phyloP scores from a whole-genome alignment of 2,888 invertebrate species.

The Aphodius sticticus region DNA sequence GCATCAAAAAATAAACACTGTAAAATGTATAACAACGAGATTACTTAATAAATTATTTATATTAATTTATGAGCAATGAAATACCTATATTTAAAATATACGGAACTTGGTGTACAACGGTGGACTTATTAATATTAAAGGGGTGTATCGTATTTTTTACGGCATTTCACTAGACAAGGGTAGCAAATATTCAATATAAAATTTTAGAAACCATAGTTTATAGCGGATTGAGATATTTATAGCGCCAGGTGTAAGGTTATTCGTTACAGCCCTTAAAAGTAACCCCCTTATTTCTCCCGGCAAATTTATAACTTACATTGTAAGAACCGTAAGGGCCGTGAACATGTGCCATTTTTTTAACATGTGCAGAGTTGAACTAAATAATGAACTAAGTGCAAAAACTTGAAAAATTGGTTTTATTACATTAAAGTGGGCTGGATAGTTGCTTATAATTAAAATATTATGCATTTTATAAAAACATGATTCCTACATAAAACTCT shows the following conservation, averaged over 20 bases:
- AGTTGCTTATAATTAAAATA: too few relatives aligned
- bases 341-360: constrained; percentile 8
- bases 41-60: constrained; percentile 6
- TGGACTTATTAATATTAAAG: constrained; percentile 14
- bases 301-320: constrained; percentile 4
- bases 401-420: too few relatives aligned
- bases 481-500: too few relatives aligned
- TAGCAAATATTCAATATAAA: not conserved
- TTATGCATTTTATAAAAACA: too few relatives aligned
- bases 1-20: constrained; percentile 20
- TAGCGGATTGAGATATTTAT: constrained; percentile 22
- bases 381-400: too few relatives aligned
- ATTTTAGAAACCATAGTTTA: constrained; percentile 7
- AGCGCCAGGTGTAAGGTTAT: constrained; percentile 8
- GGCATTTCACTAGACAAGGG: constrained; percentile 12
- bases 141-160: not conserved
- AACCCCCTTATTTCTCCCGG: not conserved
- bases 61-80: constrained; percentile 6
- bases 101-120: not conserved
- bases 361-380: too few relatives aligned
- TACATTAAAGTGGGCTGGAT: too few relatives aligned
- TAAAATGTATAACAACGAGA: not conserved
- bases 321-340: not conserved
- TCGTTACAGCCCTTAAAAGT: not conserved
- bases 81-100: constrained; percentile 20